A percentile compares a stretch with the other conserved stretches of the same genome.
Conservation (phyloP, 2,888 invertebrate genomes). For the Caenorhabditis panamensis region DNA sequence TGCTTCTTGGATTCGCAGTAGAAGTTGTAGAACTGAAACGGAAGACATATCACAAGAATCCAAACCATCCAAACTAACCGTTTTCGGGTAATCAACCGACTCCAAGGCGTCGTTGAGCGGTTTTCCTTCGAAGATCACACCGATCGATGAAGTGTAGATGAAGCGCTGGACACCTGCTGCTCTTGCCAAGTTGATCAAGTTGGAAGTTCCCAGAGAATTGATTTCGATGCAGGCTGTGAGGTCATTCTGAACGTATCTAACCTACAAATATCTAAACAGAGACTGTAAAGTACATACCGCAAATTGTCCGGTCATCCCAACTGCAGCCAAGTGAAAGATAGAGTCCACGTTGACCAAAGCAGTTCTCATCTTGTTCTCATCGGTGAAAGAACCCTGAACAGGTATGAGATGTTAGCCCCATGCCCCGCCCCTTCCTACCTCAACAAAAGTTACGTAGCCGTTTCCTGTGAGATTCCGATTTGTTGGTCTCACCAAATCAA, state of each 20-base stretch:
- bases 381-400: conserved; percentile 46
- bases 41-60: background rate
- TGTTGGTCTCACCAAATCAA: background rate
- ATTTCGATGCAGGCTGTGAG: conserved; percentile 39
- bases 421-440: too few species aligned
- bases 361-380: conserved; percentile 17
- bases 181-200: conserved; percentile 25
- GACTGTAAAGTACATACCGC: conserved; percentile 17
- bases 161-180: conserved; percentile 33
- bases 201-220: conserved; percentile 43
- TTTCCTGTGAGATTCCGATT: background rate
- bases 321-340: conserved; percentile 55
- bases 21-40: conserved; percentile 43
- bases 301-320: conserved; percentile 55
- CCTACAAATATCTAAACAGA: background rate
- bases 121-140: conserved; percentile 39
- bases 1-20: conserved; percentile 57
- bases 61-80: conserved; percentile 13
- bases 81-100: conserved; percentile 6
- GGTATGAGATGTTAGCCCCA: too few species aligned
- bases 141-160: conserved; percentile 50
- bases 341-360: conserved; percentile 28
- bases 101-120: conserved; percentile 31
- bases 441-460: background rate
- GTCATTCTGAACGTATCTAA: conserved; percentile 45